phyloP scores from a whole-genome alignment of 1,140 invertebrate species.

The Drosophila sturtevanti region DNA sequence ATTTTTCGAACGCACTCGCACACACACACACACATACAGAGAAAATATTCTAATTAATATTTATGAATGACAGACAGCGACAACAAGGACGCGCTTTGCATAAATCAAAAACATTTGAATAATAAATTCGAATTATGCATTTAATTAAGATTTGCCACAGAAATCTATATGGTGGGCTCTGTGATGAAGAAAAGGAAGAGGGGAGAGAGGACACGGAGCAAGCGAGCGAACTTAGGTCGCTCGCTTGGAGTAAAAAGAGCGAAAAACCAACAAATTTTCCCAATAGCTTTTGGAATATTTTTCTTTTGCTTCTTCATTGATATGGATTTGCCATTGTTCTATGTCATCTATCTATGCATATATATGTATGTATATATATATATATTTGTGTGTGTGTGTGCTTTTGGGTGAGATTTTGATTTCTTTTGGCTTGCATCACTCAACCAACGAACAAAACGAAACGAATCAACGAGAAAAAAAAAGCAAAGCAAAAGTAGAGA shows the following conservation, averaged over 20 bases:
- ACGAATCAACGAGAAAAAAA: conserved; percentile 13
- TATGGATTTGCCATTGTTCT: conserved; percentile 32
- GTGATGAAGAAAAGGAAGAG: background rate
- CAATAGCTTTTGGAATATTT: conserved; percentile 31
- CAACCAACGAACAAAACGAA: conserved; percentile 25
- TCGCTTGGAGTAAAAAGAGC: background rate
- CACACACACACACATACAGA: conserved; percentile 6
- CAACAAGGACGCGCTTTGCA: conserved; percentile 53
- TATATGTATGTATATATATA: too few relatives aligned
- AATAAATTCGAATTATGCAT: conserved; percentile 80
- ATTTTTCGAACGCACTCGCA: too few relatives aligned
- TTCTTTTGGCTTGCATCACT: conserved; percentile 68
- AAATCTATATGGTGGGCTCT: conserved; percentile 25
- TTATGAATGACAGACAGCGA: conserved; percentile 50
- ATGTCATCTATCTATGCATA: conserved; percentile 13
- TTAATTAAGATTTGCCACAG: conserved; percentile 75
- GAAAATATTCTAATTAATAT: conserved; percentile 70
- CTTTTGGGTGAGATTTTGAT: conserved; percentile 58
- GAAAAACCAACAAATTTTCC: conserved; percentile 37
- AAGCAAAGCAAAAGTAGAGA: background rate
- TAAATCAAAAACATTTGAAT: conserved; percentile 77
- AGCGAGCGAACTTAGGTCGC: background rate
- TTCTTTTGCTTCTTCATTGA: conserved; percentile 33
- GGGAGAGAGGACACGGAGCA: background rate
- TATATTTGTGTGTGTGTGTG: conserved; percentile 25